phyloP scores from a whole-genome alignment of 2,113 vertebrate genomes.

The Laticauda colubrina region DNA sequence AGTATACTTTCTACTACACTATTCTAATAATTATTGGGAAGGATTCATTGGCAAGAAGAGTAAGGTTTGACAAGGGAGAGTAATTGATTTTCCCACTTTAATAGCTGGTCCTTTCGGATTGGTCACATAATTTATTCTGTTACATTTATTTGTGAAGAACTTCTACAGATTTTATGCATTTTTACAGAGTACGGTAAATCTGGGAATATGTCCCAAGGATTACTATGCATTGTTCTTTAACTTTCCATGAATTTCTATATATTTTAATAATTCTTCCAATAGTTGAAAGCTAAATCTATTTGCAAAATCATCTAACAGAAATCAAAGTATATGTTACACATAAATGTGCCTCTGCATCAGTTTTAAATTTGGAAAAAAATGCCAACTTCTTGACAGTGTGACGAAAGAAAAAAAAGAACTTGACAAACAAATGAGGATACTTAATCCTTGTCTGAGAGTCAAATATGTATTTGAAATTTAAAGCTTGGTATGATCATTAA shows the following conservation, averaged over 20 bases:
- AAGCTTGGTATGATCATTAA: not conserved
- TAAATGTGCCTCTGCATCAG: not conserved
- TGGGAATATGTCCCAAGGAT: not conserved
- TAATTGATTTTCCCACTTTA: not conserved
- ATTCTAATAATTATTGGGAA: not conserved
- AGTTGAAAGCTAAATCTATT: slow-evolving; percentile 34
- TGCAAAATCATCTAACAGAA: slow-evolving; percentile 59
- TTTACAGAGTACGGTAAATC: not conserved
- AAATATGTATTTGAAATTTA: not conserved
- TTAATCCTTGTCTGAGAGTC: not conserved
- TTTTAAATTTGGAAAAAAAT: not conserved
- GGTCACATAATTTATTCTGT: slow-evolving; percentile 24
- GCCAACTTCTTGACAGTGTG: not conserved
- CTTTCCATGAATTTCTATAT: not conserved
- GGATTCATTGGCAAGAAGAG: not conserved
- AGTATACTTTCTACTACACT: not conserved
- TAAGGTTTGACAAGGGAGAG: not conserved
- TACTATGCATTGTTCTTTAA: not conserved
- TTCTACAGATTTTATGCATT: not conserved
- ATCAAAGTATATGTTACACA: not conserved
- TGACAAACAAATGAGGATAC: no score
- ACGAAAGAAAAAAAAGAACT: not conserved
- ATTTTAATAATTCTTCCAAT: not conserved
- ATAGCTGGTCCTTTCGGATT: not conserved
- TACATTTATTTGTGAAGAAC: slow-evolving; percentile 36